A percentile compares a stretch with the other conserved stretches of the same genome.
phyloP scores from a whole-genome alignment of 2,888 invertebrate genomes.

The Gisinianus flammeolus region DNA sequence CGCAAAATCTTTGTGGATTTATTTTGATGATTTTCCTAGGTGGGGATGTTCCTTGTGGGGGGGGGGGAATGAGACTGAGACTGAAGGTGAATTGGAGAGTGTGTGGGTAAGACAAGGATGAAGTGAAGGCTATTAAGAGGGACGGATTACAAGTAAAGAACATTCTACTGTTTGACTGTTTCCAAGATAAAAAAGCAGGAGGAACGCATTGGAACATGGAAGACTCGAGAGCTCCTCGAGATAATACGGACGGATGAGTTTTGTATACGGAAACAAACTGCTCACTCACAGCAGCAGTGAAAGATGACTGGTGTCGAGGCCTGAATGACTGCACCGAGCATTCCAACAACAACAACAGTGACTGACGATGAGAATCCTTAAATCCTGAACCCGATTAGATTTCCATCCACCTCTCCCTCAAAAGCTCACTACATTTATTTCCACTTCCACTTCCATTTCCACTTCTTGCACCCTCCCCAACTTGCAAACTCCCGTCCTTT shows the following conservation, averaged over 20 bases:
- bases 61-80: too few relatives aligned
- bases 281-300: constrained; percentile 20
- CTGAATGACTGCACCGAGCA: constrained; percentile 38
- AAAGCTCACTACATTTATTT: not conserved
- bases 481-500: too few relatives aligned
- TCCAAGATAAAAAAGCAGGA: not conserved
- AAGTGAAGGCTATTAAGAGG: not conserved
- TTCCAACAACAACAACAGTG: constrained; percentile 32
- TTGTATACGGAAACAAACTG: not conserved
- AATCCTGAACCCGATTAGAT: constrained; percentile 36
- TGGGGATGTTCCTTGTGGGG: too few relatives aligned
- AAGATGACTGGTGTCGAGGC: constrained; percentile 43
- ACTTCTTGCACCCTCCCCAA: too few relatives aligned
- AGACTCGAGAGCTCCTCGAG: not conserved
- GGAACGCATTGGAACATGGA: not conserved
- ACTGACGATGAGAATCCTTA: constrained; percentile 34
- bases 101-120: not conserved
- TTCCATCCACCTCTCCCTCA: constrained; percentile 26
- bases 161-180: not conserved
- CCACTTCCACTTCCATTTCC: not conserved
- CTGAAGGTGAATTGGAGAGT: too few relatives aligned
- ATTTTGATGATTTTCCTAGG: too few relatives aligned
- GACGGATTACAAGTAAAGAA: not conserved
- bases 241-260: not conserved
- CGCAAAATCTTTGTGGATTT: too few relatives aligned